Base-by-base conservation (phyloP, 2,888 invertebrate genomes). In the Agrilus mali region DNA sequence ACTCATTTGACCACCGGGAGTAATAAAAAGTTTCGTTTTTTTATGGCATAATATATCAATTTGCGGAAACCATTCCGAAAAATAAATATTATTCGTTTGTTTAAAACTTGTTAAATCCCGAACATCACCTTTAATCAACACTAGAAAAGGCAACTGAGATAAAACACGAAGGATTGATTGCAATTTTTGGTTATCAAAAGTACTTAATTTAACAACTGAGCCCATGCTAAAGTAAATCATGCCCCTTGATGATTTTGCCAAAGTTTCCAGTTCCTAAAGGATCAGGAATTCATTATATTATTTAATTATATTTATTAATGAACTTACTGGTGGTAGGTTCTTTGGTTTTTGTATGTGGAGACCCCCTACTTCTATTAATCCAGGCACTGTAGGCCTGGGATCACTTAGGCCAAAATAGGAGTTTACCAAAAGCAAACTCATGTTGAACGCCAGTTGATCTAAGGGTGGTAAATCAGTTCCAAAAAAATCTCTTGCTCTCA, bases 1-100 rank as follows among this genome's bases (percentile, higher is more conserved):
- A 36, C 77, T 74, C 44, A 77, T 68, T 34, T 77, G 64, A 5
- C 78, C 78, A 5, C 78, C 78, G 60, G 78, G 78, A 1, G 76
- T 74, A 56, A 79, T 73, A 55, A 78, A 77, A 42, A 75, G 55
- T 50, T 67, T 69, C 1, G 73, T 68, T 48, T 74, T 73, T 2
- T 69, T 69, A 50, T 78, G 75, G 34, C 49, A 47, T 31, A 48
- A 40, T 37, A 53, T 36, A 40, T 48, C 45, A 15, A 36, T 3
- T 36, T 45, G 47, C 34, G 44, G 39, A 14, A 49, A 38, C 50
- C 50, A 50, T 4, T 44, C 38, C 16, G 33, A 17, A 8, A 47
- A 13, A 4, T 39, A 12, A 5, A 48, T 20, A 36, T 49, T 51
- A 4, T 40, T 22, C 22, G 48, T 27, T 27, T 3, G 27, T 10